Conservation (phyloP, 2,888 invertebrate species). For the Cheilosia vernalis region DNA sequence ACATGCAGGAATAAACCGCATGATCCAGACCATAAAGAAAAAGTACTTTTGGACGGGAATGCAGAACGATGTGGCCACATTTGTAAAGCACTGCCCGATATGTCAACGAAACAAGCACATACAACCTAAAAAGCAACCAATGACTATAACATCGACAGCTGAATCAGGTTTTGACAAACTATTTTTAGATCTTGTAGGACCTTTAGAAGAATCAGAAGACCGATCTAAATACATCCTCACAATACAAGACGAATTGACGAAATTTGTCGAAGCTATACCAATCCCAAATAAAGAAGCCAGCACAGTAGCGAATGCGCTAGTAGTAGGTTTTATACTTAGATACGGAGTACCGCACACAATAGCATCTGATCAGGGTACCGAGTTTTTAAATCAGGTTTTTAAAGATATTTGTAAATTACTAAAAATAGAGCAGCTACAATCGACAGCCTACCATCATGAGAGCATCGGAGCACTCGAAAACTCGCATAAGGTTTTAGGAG, state of each 20-base stretch:
- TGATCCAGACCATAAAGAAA: neutral
- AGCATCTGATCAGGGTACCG: neutral
- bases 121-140: neutral
- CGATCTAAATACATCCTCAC: neutral
- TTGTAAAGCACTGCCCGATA: neutral
- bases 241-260: neutral
- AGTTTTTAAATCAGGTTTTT: neutral
- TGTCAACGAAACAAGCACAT: neutral
- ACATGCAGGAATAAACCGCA: conserved; percentile 6
- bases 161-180: neutral
- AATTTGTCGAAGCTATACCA: neutral
- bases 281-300: neutral
- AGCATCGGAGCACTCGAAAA: conserved; percentile 32
- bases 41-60: neutral
- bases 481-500: conserved; percentile 3
- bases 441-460: neutral
- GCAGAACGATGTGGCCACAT: conserved; percentile 2
- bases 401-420: neutral
- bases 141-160: neutral
- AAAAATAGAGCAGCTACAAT: neutral
- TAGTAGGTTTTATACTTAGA: neutral
- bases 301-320: neutral
- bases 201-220: too few relatives aligned
- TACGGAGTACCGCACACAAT: neutral
- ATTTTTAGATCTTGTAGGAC: neutral